Evolutionary conservation across 1,140 invertebrate species (phyloP), one percentile per base, ranked within the genome.

Genomic region (Hydropsyche tenuis): DNA sequence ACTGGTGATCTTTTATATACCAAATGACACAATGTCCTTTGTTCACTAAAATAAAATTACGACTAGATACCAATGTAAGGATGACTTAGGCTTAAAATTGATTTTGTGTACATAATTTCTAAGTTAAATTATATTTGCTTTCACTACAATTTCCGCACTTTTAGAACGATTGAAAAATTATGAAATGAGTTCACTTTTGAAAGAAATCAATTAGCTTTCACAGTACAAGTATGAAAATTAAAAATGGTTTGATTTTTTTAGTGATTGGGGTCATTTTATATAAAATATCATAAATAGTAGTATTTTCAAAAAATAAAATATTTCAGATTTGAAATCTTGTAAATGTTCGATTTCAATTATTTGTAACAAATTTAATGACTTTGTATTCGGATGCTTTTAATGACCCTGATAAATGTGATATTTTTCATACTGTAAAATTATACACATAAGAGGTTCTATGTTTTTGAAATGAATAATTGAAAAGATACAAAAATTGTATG

Each of bases 1-100:
- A 73, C 72, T 68, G 63, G 72, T 73, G 72, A 68, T 66, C 72
- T 73, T 73, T 73, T 69, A 43, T 73, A 73, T 73, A 60, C 72
- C 72, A 73, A 73, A 73, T 68, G 64, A 65, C 72, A 14, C 37
- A 20, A 20, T 27, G 60, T 72, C 70, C 27, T 64, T 72, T 72
- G 60, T 72, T 25, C 56, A 25, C 20, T 60, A 60, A 60, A 65
- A 11, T n/a, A 27, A 63, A 65, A 20, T 30, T 65, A 63, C n/a
- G 48, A 5, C 48, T 16, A 5, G 14, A 51, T 14, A 51, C 14
- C 14, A 51, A 4, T 4, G 14, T 4, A 22, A 16, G 48, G 14
- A 51, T 9, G 30, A 3, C 3, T 37, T 37, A 37, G 30, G 30
- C 9, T 37, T 37, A 16, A 22, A 5, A 51, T 37, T 37, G 3